Evolutionary conservation across 2,797 vertebrate genomes (phyloP).

Genomic region (Prionace glauca): DNA sequence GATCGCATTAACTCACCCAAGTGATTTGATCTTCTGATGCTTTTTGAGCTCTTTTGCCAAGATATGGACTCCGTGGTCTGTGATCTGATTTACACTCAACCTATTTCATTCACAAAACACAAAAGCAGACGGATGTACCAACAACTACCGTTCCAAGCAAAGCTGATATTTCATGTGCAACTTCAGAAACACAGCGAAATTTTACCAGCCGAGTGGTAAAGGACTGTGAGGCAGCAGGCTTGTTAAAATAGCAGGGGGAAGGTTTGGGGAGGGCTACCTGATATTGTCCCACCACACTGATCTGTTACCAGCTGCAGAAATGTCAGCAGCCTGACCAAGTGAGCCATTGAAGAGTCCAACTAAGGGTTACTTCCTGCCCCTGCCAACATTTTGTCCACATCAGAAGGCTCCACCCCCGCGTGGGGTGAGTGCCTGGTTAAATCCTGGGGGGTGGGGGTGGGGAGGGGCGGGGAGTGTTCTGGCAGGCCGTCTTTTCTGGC

Average conservation of each 20-base stretch:
- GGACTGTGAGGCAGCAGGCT: not conserved
- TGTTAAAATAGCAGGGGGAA: not conserved
- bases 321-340: not conserved
- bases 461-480: too few relatives aligned
- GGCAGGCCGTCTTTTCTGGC: not conserved
- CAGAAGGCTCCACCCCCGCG: not conserved
- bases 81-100: constrained; percentile 82
- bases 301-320: not conserved
- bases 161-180: not conserved
- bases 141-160: not conserved
- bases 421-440: not conserved
- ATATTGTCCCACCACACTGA: too few relatives aligned
- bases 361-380: not conserved
- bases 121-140: not conserved
- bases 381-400: not conserved
- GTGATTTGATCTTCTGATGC: constrained; percentile 5
- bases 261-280: too few relatives aligned
- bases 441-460: not conserved
- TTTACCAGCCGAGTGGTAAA: not conserved
- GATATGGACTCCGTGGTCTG: constrained; percentile 75
- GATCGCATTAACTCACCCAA: not conserved
- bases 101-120: constrained; percentile 54
- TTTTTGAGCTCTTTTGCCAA: constrained; percentile 62
- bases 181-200: not conserved
- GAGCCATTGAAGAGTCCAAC: not conserved